Base-by-base conservation (phyloP, 2,113 vertebrate species). In the Oncorhynchus tshawytscha region DNA sequence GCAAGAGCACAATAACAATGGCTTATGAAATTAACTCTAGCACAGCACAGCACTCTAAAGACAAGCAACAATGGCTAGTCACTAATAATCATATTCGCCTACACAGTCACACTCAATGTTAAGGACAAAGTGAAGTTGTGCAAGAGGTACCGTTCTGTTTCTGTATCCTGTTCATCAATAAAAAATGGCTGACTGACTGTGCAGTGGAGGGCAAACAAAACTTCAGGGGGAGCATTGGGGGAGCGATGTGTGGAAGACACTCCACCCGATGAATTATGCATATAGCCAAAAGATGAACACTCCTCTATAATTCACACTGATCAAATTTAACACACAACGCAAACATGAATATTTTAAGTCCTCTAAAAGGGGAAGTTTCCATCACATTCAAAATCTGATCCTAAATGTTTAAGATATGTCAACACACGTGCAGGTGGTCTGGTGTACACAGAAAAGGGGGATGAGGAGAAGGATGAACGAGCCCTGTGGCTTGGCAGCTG, bases 321-420 rank as follows among this genome's bases (percentile, higher is more conserved):
- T 70, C 39, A 49, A 29, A 49, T 24, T 24, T 4, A 5, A 70
- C 45, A 68, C 67, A 68, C 66, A 68, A 34, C 7, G 15, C 67
- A 68, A 31, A 70, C 11, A 9, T 70, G n/a, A 70, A 49, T 45
- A 16, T 49, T 24, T 49, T 16, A 70, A 49, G 68, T 70, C 45
- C n/a, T 48, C 45, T 70, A 16, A 25, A 70, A 70, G 68, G 12
- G 45, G 68, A 70, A 3, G 45, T n/a, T 24, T 70, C 68, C 39
- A 20, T 70, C 20, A 2, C 39, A 8, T 45, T 70, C 68, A 25
- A 70, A 70, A 49, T 70, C 25, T 70, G 16, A 25, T 49, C 68
- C 45, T 70, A 22, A 45, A 49, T 70, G 68, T 70, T 70, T 70
- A 70, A 70, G 68, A 49, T 49, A 70, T 70, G 68, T 70, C 68